Base-by-base conservation (phyloP, 2,113 vertebrate genomes). In the Andinoacara biseriatus region DNA sequence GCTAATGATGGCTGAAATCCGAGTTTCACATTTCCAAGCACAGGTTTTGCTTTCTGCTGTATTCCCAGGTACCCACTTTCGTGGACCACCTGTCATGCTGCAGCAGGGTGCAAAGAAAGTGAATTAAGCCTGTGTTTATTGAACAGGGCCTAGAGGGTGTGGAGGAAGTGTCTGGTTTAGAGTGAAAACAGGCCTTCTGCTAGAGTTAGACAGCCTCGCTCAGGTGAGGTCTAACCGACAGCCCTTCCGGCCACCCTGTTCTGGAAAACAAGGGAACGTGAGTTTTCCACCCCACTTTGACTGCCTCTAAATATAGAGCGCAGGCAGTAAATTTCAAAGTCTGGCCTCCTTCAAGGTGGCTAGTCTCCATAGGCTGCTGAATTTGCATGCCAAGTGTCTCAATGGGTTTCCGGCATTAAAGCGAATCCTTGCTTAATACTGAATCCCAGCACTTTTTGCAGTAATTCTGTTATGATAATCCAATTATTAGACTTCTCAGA, bases 91-190 rank as follows among this genome's bases (percentile, higher is more conserved):
- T 93, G 93, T 92, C 84, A 85, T 79, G 83, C 80, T 78, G 58
- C 46, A 80, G 79, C 60, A 20, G 79, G 49, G 79, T 88, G 78
- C 40, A 69, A 76, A 76, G 49, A 89, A 85, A 88, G 82, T 80
- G 76, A 90, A 88, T 86, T 59, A 85, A 83, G 52, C 49, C 78
- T 14, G 15, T 89, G 89, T 92, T 92, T 94, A 88, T 86, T 90
- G 88, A 87, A 84, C 43, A 61, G 88, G 62, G 24, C 58, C 86
- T 49, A 88, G 78, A 76, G 82, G 88, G 90, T 59, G 89, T 84
- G 76, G 84, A 93, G 93, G 93, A 94, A 93, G 86, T 69, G 90
- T 91, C 91, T 93, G 93, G 86, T 91, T 91, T 92, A 69, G 87
- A 93, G 79, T 86, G 58, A 94, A 93, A 95, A 92, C 81, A 87